These are phyloP conservation scores for Myiothlypis coronata DNA, from an alignment of 2,797 vertebrate genomes.

Conservation along the genomic window DNA sequence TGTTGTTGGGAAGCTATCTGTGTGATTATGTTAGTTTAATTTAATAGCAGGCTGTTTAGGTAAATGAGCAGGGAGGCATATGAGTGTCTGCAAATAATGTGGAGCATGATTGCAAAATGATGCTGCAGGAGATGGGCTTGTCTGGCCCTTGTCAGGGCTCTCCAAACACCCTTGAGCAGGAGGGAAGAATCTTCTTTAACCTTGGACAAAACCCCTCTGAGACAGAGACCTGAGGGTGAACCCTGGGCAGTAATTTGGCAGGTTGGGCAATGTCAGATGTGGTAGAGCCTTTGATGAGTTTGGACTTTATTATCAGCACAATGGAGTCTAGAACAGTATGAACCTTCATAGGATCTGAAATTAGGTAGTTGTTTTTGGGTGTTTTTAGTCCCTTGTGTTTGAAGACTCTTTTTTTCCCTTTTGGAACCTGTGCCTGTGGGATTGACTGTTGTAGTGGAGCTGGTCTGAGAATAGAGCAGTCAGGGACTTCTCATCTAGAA, in stretches of 20 bases:
- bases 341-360: neutral
- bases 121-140: neutral
- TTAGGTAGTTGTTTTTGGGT: neutral
- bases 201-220: neutral
- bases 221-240: neutral
- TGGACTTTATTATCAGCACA: neutral
- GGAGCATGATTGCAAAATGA: neutral
- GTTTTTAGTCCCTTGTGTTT: neutral
- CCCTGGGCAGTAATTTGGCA: neutral
- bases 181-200: neutral
- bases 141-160: neutral
- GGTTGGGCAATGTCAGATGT: neutral
- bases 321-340: neutral
- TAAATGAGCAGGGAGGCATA: constrained; percentile 42
- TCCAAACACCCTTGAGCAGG: neutral
- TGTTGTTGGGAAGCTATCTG: neutral
- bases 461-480: neutral
- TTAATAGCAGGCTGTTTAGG: constrained; percentile 42
- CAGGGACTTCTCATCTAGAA: neutral
- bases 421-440: neutral
- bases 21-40: constrained; percentile 30
- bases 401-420: neutral
- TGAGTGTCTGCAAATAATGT: neutral
- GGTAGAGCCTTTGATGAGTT: neutral
- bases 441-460: neutral